Conservation (phyloP, 2,113 vertebrate species). For the Grallaria varia region DNA sequence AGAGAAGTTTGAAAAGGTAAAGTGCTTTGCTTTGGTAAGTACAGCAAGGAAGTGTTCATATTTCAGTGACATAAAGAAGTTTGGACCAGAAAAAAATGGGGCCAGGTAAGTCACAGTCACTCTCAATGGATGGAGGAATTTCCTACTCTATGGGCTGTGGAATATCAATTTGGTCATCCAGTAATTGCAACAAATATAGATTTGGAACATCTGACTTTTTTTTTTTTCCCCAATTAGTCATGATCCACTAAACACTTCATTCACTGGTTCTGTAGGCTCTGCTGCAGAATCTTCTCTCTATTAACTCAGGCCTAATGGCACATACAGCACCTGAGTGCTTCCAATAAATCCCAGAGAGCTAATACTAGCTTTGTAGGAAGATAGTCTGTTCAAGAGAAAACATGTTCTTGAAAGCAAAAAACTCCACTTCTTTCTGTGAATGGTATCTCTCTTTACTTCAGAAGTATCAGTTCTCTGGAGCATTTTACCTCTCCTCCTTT, state of each 20-base stretch:
- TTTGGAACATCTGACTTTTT: neutral
- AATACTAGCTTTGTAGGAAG: conserved; percentile 12
- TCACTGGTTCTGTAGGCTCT: neutral
- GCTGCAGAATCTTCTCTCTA: conserved; percentile 22
- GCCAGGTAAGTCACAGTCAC: conserved; percentile 1
- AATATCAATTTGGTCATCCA: conserved; percentile 25
- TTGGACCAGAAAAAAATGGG: neutral
- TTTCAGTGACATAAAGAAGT: neutral
- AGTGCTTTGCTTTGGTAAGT: neutral
- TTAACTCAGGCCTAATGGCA: conserved; percentile 36
- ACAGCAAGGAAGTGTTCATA: neutral
- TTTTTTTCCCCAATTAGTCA: neutral
- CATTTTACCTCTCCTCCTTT: neutral
- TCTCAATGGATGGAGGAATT: conserved; percentile 26
- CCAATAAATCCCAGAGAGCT: neutral
- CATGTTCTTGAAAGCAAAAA: conserved; percentile 31
- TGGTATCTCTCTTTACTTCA: neutral
- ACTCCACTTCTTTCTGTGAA: neutral
- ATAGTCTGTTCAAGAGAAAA: conserved; percentile 36
- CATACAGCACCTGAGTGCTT: conserved; percentile 10
- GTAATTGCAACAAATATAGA: conserved; percentile 3
- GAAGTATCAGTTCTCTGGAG: neutral
- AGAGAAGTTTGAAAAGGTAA: neutral
- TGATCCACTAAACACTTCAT: neutral
- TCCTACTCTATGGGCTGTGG: neutral